Conservation (phyloP, 2,888 invertebrate species). For the Pherbina coryleti region DNA sequence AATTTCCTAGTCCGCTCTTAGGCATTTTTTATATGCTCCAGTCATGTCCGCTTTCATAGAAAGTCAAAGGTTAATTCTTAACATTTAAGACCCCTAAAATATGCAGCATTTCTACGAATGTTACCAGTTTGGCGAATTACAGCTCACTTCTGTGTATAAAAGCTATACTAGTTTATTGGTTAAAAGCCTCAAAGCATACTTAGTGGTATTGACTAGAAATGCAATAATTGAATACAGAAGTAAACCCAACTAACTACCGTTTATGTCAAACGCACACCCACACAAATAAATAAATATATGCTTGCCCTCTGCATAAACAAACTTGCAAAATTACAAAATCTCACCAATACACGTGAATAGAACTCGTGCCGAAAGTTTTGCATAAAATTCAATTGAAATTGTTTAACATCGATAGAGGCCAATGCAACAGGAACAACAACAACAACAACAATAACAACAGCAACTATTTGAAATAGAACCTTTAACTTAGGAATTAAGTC, state of each 20-base stretch:
- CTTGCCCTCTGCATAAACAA: background rate
- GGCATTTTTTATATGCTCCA: too few relatives aligned
- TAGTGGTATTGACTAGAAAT: background rate
- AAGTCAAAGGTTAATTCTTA: too few relatives aligned
- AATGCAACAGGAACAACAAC: constrained; percentile 14
- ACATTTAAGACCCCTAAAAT: too few relatives aligned
- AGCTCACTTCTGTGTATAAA: too few relatives aligned
- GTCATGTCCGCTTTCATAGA: too few relatives aligned
- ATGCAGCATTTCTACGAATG: too few relatives aligned
- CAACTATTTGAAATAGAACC: too few relatives aligned
- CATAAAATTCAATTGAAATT: constrained; percentile 10
- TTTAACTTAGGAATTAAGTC: too few relatives aligned
- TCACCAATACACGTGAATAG: background rate
- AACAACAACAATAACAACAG: constrained; percentile 16
- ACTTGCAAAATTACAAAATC: background rate
- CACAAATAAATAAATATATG: background rate
- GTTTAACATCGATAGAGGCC: constrained; percentile 12
- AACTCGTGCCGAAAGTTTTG: background rate
- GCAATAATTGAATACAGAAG: too few relatives aligned
- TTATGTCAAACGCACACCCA: background rate
- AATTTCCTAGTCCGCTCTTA: too few relatives aligned
- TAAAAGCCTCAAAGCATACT: background rate
- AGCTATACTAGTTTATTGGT: background rate
- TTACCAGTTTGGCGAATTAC: too few relatives aligned
- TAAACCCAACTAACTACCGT: background rate